Percentiles rank a stretch among this genome's conserved stretches.
phyloP scores from a whole-genome alignment of 2,113 vertebrate species.

The Lagopus muta region DNA sequence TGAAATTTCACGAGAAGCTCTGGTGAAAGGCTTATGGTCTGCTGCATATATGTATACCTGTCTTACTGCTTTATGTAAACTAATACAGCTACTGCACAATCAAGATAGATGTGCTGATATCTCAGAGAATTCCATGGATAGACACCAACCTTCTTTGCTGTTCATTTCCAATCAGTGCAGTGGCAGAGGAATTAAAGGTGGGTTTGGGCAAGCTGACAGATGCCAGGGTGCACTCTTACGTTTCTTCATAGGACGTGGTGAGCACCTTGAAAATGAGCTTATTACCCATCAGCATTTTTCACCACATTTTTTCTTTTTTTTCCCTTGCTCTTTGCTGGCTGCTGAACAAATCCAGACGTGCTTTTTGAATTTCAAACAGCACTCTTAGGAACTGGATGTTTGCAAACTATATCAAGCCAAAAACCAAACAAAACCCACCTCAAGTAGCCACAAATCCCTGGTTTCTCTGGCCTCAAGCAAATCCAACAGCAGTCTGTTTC shows the following conservation, averaged over 20 bases:
- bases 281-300: conserved; percentile 4
- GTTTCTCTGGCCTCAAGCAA: neutral
- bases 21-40: neutral
- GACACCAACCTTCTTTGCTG: neutral
- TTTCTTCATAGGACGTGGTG: neutral
- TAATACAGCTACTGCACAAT: neutral
- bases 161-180: neutral
- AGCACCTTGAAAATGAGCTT: conserved; percentile 38
- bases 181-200: neutral
- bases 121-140: neutral
- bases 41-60: too few species aligned
- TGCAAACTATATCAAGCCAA: neutral
- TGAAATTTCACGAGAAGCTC: neutral
- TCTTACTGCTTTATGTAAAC: neutral
- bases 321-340: neutral
- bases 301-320: neutral
- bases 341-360: neutral
- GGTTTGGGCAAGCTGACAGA: neutral
- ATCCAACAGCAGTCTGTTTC: neutral
- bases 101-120: neutral
- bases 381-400: neutral
- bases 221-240: neutral
- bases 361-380: neutral
- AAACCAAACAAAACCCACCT: neutral
- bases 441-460: neutral